phyloP scores from a whole-genome alignment of 2,113 vertebrate genomes.

The Papio anubis region DNA sequence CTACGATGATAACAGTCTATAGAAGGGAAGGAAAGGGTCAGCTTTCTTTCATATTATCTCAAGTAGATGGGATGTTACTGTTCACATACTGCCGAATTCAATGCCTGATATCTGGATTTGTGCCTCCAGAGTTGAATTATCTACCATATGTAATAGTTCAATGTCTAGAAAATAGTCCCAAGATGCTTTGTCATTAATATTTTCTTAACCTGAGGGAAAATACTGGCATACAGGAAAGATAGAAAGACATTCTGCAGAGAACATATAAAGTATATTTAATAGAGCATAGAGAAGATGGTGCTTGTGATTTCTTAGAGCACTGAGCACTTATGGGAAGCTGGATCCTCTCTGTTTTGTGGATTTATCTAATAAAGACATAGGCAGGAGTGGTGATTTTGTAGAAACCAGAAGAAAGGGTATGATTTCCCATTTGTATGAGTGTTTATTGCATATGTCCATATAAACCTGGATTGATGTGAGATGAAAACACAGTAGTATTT shows the following conservation, averaged over 20 bases:
- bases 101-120: not conserved
- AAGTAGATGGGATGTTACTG: not conserved
- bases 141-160: conserved; percentile 7
- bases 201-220: conserved; percentile 55
- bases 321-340: not conserved
- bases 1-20: not conserved
- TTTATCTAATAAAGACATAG: conserved; percentile 1
- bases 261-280: conserved; percentile 40
- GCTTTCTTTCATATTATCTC: not conserved
- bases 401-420: not conserved
- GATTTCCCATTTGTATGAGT: not conserved
- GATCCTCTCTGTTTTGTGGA: conserved; percentile 1
- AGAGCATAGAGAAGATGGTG: not conserved
- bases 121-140: conserved; percentile 17
- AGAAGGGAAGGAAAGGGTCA: not conserved
- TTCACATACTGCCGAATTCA: not conserved
- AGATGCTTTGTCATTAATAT: conserved; percentile 41
- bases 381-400: not conserved
- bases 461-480: not conserved
- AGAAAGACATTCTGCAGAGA: conserved; percentile 10
- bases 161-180: conserved; percentile 22
- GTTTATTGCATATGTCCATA: not conserved
- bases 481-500: not conserved
- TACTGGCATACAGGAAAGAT: conserved; percentile 31
- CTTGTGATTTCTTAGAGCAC: conserved; percentile 18